Conservation (phyloP, 2,113 vertebrate species). For the Balaenoptera acutorostrata region DNA sequence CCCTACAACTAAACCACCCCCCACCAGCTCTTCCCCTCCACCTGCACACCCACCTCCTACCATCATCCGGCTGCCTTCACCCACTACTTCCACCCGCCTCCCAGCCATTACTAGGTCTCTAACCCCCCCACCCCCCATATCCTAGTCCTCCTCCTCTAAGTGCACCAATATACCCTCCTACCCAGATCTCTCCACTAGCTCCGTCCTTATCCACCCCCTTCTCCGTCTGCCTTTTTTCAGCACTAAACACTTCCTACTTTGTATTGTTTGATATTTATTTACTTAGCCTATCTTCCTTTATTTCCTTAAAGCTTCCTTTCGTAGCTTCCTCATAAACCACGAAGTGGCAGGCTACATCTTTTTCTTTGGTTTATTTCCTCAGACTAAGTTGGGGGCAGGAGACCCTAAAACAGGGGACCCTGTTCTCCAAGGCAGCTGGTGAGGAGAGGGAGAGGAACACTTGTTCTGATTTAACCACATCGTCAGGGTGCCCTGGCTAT, state of each 20-base stretch:
- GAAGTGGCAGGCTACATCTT: not conserved
- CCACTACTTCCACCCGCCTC: not conserved
- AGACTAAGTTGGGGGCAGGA: too few relatives aligned
- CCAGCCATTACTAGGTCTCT: not conserved
- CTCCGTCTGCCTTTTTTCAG: not conserved
- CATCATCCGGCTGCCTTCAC: not conserved
- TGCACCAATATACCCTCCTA: not conserved
- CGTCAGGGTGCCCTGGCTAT: not conserved
- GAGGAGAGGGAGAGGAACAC: not conserved
- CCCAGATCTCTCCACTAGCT: not conserved
- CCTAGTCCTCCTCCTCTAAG: not conserved
- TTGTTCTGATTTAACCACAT: not conserved
- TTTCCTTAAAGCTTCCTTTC: not conserved
- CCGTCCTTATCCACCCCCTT: not conserved
- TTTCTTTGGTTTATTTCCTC: not conserved
- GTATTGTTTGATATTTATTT: not conserved
- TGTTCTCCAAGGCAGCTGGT: not conserved
- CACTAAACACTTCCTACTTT: not conserved
- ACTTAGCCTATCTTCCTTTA: not conserved
- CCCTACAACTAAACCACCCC: not conserved
- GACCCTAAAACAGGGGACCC: too few relatives aligned
- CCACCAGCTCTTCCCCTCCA: not conserved
- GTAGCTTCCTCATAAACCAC: not conserved
- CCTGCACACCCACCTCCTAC: not conserved
- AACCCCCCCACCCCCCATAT: rapidly evolving